Base-by-base conservation (phyloP, 2,888 invertebrate genomes). In the Hydroisotoma schaefferi region DNA sequence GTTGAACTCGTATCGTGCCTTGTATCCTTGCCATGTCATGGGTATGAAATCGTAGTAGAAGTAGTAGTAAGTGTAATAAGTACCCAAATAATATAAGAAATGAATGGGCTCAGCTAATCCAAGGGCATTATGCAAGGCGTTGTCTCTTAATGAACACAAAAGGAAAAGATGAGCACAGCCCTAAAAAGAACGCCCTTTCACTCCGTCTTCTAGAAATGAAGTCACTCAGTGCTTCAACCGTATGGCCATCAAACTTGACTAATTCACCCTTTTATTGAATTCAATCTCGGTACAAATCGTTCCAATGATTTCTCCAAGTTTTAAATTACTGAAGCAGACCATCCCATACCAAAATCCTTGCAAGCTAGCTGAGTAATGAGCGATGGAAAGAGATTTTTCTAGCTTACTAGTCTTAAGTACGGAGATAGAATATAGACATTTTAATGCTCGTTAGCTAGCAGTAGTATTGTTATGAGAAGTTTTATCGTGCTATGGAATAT, bases 101-200 rank as follows among this genome's bases (percentile, higher is more conserved):
- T 47, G 47, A 47, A 47, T 37, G 52, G 23, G 37, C 10, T 29
- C 18, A 52, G 52, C 52, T 25, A 37, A 52, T 18, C 28, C 52
- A 52, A 28, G 52, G 52, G 28, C 52, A 37, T 37, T 52, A 37
- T n/a, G n/a, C 23, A 62, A 65, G 65, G 65, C 65, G 65, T 65
- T 65, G 65, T 59, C 65, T 62, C 61, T 28, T 61, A 40, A 44
- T 56, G 29, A 28, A 65, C 59, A 59, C 57, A 65, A 57, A 54
- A 65, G 59, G 62, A 49, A 65, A 55, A 57, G 40, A 57, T 62
- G 59, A 59, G 57, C 59, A 61, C 65, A 61, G 49, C 65, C 65
- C 65, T 62, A 53, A 59, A 54, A 63, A 63, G 59, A 60, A 63
- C 63, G 63, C 63, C 63, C 63, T 63, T 57, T 60, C 63, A 63